Percentiles rank a stretch among this genome's conserved stretches.
phyloP scores from a whole-genome alignment of 1,140 invertebrate species.

The Cherax quadricarinatus region DNA sequence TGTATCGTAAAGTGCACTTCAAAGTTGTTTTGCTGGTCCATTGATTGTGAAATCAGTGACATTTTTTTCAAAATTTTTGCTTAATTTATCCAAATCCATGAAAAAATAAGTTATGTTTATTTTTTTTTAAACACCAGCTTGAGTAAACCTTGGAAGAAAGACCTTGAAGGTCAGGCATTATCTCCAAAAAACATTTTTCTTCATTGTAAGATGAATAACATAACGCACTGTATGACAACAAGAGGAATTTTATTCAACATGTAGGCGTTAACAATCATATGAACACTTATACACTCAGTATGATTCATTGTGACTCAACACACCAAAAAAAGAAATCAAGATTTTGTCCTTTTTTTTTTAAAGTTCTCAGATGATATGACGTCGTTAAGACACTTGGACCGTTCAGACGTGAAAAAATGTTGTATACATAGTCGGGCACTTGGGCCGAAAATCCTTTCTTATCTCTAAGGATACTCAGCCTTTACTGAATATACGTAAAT shows the following conservation, averaged over 20 bases:
- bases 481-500: slow-evolving; percentile 20
- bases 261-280: slow-evolving; percentile 65
- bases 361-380: slow-evolving; percentile 57
- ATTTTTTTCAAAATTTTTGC: slow-evolving; percentile 32
- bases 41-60: slow-evolving; percentile 66
- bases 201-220: slow-evolving; percentile 43
- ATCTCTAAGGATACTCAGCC: slow-evolving; percentile 19
- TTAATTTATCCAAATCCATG: slow-evolving; percentile 54
- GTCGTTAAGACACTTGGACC: slow-evolving; percentile 66
- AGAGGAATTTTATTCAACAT: slow-evolving; percentile 66
- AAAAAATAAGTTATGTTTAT: slow-evolving; percentile 54
- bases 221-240: slow-evolving; percentile 63
- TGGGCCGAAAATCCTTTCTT: slow-evolving; percentile 16
- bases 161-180: slow-evolving; percentile 23
- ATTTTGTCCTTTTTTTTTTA: not conserved
- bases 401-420: slow-evolving; percentile 32
- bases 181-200: slow-evolving; percentile 43
- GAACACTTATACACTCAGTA: slow-evolving; percentile 69
- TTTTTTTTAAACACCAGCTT: slow-evolving; percentile 30
- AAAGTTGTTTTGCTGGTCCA: slow-evolving; percentile 46
- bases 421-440: slow-evolving; percentile 18
- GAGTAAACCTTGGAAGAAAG: slow-evolving; percentile 37
- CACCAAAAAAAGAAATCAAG: slow-evolving; percentile 24
- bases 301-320: slow-evolving; percentile 32
- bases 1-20: slow-evolving; percentile 13